Conservation (phyloP, 2,797 vertebrate species). For the Furcifer pardalis region DNA sequence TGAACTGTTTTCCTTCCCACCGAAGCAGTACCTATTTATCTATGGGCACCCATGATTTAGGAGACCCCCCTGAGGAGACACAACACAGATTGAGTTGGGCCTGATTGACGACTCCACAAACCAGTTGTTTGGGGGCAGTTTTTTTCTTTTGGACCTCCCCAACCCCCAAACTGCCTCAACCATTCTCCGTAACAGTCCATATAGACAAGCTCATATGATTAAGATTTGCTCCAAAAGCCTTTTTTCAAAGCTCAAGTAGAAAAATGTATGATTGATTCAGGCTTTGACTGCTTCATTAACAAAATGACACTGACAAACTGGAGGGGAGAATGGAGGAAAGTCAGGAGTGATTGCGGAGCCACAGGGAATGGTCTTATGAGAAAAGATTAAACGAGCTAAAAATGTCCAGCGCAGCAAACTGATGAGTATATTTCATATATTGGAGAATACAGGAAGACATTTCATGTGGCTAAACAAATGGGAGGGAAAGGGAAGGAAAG, state of each 20-base stretch:
- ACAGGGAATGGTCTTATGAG: slow-evolving; percentile 15
- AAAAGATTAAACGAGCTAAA: slow-evolving; percentile 19
- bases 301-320: slow-evolving; percentile 33
- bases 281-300: slow-evolving; percentile 32
- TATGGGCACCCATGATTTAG: too few relatives aligned
- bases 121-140: too few relatives aligned
- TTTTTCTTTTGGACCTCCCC: too few relatives aligned
- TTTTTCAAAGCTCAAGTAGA: neutral
- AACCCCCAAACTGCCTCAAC: too few relatives aligned
- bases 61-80: too few relatives aligned
- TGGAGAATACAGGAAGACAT: neutral
- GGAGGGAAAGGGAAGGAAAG: too few relatives aligned
- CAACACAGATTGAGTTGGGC: too few relatives aligned
- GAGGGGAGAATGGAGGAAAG: neutral
- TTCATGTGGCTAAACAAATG: neutral
- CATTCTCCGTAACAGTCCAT: too few relatives aligned
- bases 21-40: too few relatives aligned
- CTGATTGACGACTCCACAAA: too few relatives aligned
- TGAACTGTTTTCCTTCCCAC: too few relatives aligned
- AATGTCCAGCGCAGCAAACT: neutral
- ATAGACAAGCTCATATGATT: too few relatives aligned
- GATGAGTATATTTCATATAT: neutral
- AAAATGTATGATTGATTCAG: slow-evolving; percentile 3
- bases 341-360: neutral
- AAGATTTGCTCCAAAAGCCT: neutral